Conservation (phyloP, 2,888 invertebrate species). For the Tineola bisselliella region DNA sequence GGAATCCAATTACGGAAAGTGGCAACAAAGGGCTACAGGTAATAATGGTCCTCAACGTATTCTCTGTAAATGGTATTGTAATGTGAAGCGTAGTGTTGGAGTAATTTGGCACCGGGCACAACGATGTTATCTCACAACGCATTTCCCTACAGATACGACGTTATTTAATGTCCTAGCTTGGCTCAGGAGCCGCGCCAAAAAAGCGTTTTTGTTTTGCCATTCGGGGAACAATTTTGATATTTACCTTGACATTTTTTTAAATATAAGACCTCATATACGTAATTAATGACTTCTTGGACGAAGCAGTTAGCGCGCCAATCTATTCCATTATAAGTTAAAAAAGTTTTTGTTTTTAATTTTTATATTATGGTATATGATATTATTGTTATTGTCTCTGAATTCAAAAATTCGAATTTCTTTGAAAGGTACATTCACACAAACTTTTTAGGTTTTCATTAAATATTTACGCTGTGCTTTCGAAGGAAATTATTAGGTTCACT, state of each 20-base stretch:
- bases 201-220: constrained; percentile 4
- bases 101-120: constrained; percentile 56
- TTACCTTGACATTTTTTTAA: neutral
- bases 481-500: neutral
- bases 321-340: too few species aligned
- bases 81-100: constrained; percentile 55
- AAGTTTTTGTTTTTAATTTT: too few species aligned
- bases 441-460: neutral
- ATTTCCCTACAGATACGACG: constrained; percentile 55
- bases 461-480: neutral
- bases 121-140: constrained; percentile 48
- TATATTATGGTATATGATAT: too few species aligned
- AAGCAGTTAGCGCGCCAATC: too few species aligned
- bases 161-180: constrained; percentile 59
- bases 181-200: constrained; percentile 31
- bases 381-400: too few species aligned
- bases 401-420: too few species aligned
- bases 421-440: neutral
- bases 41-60: neutral
- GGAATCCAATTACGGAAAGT: neutral
- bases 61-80: constrained; percentile 19
- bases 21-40: constrained; percentile 9
- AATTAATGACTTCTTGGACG: too few species aligned
- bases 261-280: neutral
- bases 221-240: constrained; percentile 6